These are phyloP conservation scores for Pristionchus fissidentatus DNA, from an alignment of 2,888 invertebrate species.

Conservation along the genomic window DNA sequence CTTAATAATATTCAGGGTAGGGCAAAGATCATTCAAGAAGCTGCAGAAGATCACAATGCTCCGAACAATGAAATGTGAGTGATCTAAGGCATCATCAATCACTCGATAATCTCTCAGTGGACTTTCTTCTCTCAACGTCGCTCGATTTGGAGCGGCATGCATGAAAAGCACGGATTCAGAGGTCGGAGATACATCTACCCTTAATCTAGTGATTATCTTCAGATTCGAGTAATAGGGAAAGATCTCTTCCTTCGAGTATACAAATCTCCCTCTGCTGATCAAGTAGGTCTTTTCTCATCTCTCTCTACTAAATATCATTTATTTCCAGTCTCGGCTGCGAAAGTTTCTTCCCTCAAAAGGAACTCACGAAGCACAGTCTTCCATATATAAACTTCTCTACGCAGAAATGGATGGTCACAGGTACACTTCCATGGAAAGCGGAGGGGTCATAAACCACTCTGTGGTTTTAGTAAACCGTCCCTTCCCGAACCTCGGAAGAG, in stretches of 20 bases:
- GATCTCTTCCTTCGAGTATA: conserved; percentile 38
- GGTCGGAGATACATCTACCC: neutral
- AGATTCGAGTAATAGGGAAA: conserved; percentile 21
- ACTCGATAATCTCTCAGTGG: neutral
- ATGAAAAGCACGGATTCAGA: conserved; percentile 45
- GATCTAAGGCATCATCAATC: neutral
- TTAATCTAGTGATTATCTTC: neutral
- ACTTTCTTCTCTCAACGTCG: conserved; percentile 34
- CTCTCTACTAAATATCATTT: neutral
- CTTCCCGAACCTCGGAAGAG: neutral
- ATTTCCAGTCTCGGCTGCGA: conserved; percentile 10
- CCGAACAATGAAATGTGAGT: conserved; percentile 45
- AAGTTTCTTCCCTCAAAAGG: neutral
- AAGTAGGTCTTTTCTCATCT: neutral
- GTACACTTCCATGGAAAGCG: neutral
- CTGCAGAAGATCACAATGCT: conserved; percentile 38
- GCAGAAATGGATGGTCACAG: conserved; percentile 36
- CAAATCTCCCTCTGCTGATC: neutral
- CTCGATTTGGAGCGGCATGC: conserved; percentile 40
- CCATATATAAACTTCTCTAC: conserved; percentile 35
- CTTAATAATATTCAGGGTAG: conserved; percentile 24
- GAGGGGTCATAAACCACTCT: neutral
- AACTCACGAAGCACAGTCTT: conserved; percentile 24
- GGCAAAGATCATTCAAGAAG: conserved; percentile 37
- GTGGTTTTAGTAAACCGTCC: neutral